Base-by-base conservation (phyloP, 1,140 invertebrate genomes). In the Lasioglossum baleicum region DNA sequence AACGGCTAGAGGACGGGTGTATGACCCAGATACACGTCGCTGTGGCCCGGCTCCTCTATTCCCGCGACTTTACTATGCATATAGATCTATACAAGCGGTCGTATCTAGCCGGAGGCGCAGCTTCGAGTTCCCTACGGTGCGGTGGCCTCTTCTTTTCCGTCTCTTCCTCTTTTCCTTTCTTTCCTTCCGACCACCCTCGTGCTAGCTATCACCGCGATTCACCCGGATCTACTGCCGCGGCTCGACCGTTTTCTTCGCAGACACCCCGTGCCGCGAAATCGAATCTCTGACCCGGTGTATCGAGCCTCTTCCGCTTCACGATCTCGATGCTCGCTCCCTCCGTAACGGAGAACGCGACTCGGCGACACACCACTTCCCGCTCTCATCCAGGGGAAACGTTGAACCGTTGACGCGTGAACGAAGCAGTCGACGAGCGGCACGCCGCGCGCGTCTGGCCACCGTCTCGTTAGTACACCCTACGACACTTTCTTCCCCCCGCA, bases 1-100 rank as follows among this genome's bases (percentile, higher is more conserved):
- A 31, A 42, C 44, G n/a, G 35, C 58, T 42, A 51, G 56, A 65
- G 60, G 40, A 78, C 75, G 80, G 83, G 60, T 80, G 72, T 83
- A 61, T 80, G 84, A 86, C 84, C 84, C 68, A 86, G 84, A 83
- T 86, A 85, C 64, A 10, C 75, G 71, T 17, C 56, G 65, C 72
- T 51, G 70, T 72, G 66, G 66, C 83, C 58, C 44, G 75, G 58
- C 83, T 70, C 51, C 51, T 85, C 75, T 78, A 79, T 83, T 42
- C 61, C 81, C 83, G 76, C 84, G 75, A 83, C 74, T 86, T 85
- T 86, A 51, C 76, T 75, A 58, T 86, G 77, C 76, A 86, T 72
- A 83, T 81, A 86, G 76, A 83, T 86, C 73, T 83, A 81, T 83
- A 75, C 65, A 73, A 73, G 61, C 63, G 51, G 60, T 81, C 63